These are phyloP conservation scores for Pandemis cinnamomeana DNA, from an alignment of 2,888 invertebrate species.

Conservation along the genomic window DNA sequence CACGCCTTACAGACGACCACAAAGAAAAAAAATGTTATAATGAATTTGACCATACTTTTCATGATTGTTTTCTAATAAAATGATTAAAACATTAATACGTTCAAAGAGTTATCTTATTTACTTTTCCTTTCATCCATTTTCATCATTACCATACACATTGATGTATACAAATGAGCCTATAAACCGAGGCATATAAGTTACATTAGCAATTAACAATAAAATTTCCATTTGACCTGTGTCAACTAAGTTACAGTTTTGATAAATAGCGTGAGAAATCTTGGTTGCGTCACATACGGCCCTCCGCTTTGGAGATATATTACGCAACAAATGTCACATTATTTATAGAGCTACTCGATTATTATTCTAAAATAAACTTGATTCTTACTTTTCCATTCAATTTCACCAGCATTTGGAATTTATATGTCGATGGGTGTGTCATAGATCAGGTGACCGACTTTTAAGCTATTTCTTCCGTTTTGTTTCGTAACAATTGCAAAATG, in stretches of 20 bases:
- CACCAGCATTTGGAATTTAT: constrained; percentile 61
- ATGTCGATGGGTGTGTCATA: constrained; percentile 59
- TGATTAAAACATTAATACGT: neutral
- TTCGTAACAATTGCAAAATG: constrained; percentile 43
- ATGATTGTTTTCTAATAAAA: neutral
- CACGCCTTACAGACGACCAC: too few relatives aligned
- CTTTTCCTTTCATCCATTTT: neutral
- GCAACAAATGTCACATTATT: constrained; percentile 53
- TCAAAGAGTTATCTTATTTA: neutral
- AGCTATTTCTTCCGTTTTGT: constrained; percentile 49
- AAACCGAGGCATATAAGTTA: constrained; percentile 17
- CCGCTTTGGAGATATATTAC: constrained; percentile 47
- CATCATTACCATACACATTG: neutral
- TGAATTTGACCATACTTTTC: too few relatives aligned
- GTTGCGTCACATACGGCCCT: constrained; percentile 33
- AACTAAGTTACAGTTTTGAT: constrained; percentile 45
- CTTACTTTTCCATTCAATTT: constrained; percentile 61
- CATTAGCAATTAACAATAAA: constrained; percentile 46
- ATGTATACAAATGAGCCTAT: constrained; percentile 7
- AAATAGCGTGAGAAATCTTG: constrained; percentile 41
- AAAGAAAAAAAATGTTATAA: too few relatives aligned
- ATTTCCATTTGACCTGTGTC: constrained; percentile 52
- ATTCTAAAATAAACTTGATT: constrained; percentile 55
- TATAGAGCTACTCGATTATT: constrained; percentile 54
- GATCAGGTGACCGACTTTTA: constrained; percentile 45